phyloP scores from a whole-genome alignment of 2,797 vertebrate genomes.

The Alauda arvensis region DNA sequence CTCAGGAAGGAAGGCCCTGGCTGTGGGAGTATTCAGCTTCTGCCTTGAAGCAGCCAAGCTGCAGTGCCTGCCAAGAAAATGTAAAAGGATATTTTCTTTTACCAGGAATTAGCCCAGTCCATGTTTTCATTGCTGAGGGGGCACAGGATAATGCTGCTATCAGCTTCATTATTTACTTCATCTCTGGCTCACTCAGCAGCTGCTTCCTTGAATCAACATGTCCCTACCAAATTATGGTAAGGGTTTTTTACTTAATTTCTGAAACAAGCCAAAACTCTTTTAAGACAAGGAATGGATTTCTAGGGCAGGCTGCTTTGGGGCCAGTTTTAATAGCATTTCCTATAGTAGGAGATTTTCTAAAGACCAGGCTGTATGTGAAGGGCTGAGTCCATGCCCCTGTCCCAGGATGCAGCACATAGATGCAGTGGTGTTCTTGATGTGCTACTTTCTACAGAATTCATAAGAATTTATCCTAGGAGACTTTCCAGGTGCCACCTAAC shows the following conservation, averaged over 20 bases:
- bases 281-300: neutral
- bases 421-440: neutral
- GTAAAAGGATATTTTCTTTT: constrained; percentile 21
- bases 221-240: neutral
- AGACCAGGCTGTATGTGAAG: neutral
- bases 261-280: neutral
- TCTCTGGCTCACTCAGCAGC: neutral
- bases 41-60: neutral
- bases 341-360: neutral
- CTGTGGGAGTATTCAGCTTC: neutral
- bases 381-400: neutral
- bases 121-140: neutral
- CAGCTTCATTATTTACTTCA: neutral
- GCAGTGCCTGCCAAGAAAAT: constrained; percentile 13
- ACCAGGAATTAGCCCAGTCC: neutral
- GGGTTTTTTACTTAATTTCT: neutral
- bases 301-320: neutral
- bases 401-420: neutral
- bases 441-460: neutral
- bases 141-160: constrained; percentile 11
- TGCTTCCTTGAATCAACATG: constrained; percentile 22
- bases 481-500: neutral
- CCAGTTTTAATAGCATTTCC: neutral
- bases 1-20: neutral
- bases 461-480: neutral